Base-by-base conservation (phyloP, 1,140 invertebrate genomes). In the Tetranychus cinnabarinus region DNA sequence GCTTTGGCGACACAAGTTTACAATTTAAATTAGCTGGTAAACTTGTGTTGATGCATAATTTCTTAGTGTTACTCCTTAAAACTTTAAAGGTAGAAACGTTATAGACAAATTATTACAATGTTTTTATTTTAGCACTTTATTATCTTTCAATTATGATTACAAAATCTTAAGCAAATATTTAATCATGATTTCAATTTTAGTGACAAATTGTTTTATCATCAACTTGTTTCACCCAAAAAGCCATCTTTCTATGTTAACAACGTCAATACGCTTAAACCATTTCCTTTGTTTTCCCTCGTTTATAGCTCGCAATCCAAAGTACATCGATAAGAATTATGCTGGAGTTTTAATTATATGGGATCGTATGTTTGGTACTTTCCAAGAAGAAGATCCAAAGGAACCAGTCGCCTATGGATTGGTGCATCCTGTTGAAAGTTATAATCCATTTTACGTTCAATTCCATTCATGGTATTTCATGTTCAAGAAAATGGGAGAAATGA, bases 401-500 rank as follows among this genome's bases (percentile, higher is more conserved):
- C 77, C 83, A 65, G 81, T 86, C 36, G 77, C 87, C 37, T 91
- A 88, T 72, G 86, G 88, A 2, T 73, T 90, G 15, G 83, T 88
- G 2, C 80, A 82, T 67, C 85, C 83, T 69, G 78, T 84, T 46
- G 77, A 79, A 8, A 81, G 82, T 0, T 88, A 86, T 70, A 85
- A 89, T 71, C 81, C 83, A 2, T 60, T 88, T 6, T 81, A 82
- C 66, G 77, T 74, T 5, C 73, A 88, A 85, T 70, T 78, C 1
- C 85, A 85, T 69, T 86, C 88, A 69, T 81, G 80, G 0, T 70
- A 71, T 39, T 76, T 81, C 65, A 80, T 88, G 59, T 70, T 79
- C 7, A 68, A 67, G 67, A 77, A 56, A 68, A 69, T 31, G 76
- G 82, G 73, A 68, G 73, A 61, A 73, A 71, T 36, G 75, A 75